Conservation (phyloP, 2,888 invertebrate species). For the Teleogryllus oceanicus region DNA sequence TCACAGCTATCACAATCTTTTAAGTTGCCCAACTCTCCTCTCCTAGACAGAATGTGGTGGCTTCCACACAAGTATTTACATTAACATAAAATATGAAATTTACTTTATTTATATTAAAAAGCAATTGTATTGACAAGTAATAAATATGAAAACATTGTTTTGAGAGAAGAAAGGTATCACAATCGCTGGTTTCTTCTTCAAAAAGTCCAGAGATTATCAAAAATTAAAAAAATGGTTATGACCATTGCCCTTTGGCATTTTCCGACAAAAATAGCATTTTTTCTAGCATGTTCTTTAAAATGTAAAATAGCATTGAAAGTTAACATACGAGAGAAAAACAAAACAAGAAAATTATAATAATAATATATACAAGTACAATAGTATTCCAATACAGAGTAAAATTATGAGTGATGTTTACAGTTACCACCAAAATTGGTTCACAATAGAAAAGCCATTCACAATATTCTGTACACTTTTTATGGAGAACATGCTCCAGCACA, state of each 20-base stretch:
- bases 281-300: no score
- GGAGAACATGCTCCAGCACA: neutral
- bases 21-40: neutral
- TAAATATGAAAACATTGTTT: neutral
- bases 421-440: neutral
- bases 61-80: neutral
- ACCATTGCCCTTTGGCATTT: no score
- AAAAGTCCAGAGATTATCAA: no score
- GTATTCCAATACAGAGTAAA: neutral
- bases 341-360: neutral
- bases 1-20: neutral
- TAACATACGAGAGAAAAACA: neutral
- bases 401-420: neutral
- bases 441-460: conserved; percentile 7
- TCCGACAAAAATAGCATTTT: no score
- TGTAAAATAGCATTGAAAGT: neutral
- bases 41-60: neutral
- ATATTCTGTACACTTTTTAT: neutral
- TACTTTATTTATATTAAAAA: neutral
- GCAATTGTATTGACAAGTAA: neutral
- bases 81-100: neutral
- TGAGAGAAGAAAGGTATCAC: no score
- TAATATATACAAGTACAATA: conserved; percentile 6
- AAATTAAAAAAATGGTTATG: no score
- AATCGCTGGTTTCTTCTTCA: no score